phyloP scores from a whole-genome alignment of 2,888 invertebrate species.

The Halictus ligatus region DNA sequence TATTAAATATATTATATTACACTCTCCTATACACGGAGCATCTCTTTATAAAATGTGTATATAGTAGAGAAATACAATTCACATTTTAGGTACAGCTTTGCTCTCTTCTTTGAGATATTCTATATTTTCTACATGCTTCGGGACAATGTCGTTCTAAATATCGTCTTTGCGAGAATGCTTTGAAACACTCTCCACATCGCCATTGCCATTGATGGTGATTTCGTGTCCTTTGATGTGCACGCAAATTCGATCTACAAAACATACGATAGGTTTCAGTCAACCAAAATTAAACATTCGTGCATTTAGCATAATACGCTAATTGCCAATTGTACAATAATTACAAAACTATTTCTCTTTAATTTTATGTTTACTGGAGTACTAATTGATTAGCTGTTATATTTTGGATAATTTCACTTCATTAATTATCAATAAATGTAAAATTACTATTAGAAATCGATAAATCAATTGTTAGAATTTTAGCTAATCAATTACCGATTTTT shows the following conservation, averaged over 20 bases:
- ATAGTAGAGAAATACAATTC: conserved; percentile 24
- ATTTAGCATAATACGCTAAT: not conserved
- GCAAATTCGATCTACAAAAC: conserved; percentile 87
- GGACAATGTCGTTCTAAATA: conserved; percentile 88
- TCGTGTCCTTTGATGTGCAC: conserved; percentile 90
- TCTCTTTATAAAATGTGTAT: conserved; percentile 25
- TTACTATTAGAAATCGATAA: too few species aligned
- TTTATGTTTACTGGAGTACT: too few species aligned
- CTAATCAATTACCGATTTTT: too few species aligned
- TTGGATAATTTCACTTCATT: not conserved
- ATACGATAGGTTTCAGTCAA: not conserved
- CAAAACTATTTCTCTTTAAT: not conserved
- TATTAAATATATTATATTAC: conserved; percentile 45
- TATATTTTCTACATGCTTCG: conserved; percentile 89
- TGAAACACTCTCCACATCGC: conserved; percentile 88
- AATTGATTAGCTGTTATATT: not conserved
- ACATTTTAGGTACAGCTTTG: conserved; percentile 39
- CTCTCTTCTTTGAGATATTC: conserved; percentile 80
- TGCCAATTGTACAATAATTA: not conserved
- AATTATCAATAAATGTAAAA: too few species aligned
- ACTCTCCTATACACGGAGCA: conserved; percentile 18
- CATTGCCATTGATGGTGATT: conserved; percentile 90
- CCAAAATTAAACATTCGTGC: not conserved
- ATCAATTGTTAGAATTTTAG: too few species aligned
- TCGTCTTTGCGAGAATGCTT: conserved; percentile 89